These are phyloP conservation scores for Drosophila paulistorum DNA, from an alignment of 1,140 invertebrate species.

Conservation along the genomic window DNA sequence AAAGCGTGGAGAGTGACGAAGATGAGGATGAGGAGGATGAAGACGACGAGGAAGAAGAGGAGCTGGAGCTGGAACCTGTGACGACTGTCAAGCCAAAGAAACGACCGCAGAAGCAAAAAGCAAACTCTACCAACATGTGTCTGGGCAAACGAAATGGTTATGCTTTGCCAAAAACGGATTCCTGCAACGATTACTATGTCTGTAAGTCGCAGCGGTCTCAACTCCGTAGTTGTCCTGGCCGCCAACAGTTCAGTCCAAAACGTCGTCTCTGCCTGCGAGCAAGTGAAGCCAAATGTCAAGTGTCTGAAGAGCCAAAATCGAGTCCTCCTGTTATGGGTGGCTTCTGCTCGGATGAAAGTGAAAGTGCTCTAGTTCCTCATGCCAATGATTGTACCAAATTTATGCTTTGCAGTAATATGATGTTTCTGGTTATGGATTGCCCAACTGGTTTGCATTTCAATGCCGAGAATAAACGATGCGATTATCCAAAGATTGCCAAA, in stretches of 20 bases:
- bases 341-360: slow-evolving; percentile 51
- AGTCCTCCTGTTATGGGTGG: slow-evolving; percentile 42
- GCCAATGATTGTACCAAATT: slow-evolving; percentile 64
- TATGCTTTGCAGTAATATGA: slow-evolving; percentile 62
- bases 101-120: slow-evolving; percentile 11
- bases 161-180: slow-evolving; percentile 43
- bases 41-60: slow-evolving; percentile 22
- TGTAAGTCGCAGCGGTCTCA: slow-evolving; percentile 49
- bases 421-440: slow-evolving; percentile 68
- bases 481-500: slow-evolving; percentile 68
- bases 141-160: slow-evolving; percentile 51
- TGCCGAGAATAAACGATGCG: slow-evolving; percentile 52
- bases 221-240: slow-evolving; percentile 43
- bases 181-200: slow-evolving; percentile 65
- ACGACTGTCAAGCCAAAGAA: slow-evolving; percentile 21
- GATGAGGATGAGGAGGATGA: slow-evolving; percentile 24
- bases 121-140: slow-evolving; percentile 30
- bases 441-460: slow-evolving; percentile 74
- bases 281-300: slow-evolving; percentile 52
- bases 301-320: slow-evolving; percentile 6
- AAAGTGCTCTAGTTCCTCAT: slow-evolving; percentile 59
- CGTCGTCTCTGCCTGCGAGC: slow-evolving; percentile 49
- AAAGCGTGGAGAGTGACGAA: slow-evolving; percentile 35
- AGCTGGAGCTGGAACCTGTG: not conserved
- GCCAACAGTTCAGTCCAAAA: slow-evolving; percentile 62